Conservation (phyloP, 2,113 vertebrate species). For the Hemiscyllium ocellatum region DNA sequence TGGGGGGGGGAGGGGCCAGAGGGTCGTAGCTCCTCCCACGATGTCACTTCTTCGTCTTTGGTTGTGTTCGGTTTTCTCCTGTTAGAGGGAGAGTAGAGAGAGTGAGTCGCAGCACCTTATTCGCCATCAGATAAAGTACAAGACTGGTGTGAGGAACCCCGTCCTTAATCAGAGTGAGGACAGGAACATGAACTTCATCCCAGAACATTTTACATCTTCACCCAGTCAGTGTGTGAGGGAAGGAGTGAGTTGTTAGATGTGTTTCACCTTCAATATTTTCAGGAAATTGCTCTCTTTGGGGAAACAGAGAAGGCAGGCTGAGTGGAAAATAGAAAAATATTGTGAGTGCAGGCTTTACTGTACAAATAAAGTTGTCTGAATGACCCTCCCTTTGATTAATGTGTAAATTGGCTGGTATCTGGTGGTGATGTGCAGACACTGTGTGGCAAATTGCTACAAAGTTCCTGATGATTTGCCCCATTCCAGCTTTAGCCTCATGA, state of each 20-base stretch:
- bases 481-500: neutral
- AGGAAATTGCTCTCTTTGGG: neutral
- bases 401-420: neutral
- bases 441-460: neutral
- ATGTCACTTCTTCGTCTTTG: no score
- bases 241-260: neutral
- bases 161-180: no score
- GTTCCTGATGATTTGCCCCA: neutral
- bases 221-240: neutral
- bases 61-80: no score
- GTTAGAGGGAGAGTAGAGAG: neutral
- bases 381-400: neutral
- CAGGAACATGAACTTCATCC: neutral
- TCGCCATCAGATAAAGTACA: no score
- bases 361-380: neutral
- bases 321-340: neutral
- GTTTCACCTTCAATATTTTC: neutral
- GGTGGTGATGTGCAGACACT: neutral
- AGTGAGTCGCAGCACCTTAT: no score
- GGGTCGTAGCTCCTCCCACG: neutral
- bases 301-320: neutral
- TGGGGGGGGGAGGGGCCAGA: neutral
- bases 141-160: no score
- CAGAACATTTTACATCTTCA: no score
- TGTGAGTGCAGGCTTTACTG: neutral